phyloP scores from a whole-genome alignment of 2,888 invertebrate genomes.

The Mythimna ferrago region DNA sequence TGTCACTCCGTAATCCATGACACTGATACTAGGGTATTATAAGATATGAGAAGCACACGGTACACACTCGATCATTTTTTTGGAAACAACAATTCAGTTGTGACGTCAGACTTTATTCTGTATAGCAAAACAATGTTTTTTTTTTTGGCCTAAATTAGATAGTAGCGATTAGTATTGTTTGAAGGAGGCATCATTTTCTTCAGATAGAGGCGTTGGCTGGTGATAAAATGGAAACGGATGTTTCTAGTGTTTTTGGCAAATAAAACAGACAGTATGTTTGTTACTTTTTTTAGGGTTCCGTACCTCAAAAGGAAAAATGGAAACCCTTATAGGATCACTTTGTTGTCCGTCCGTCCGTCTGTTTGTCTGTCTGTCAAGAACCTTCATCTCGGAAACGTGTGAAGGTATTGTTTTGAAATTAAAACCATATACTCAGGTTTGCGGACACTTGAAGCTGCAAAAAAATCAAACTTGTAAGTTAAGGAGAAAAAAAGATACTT shows the following conservation, averaged over 20 bases:
- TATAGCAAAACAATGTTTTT: constrained; percentile 22
- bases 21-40: constrained; percentile 40
- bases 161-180: constrained; percentile 6
- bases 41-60: constrained; percentile 22
- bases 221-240: neutral
- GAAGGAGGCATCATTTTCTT: neutral
- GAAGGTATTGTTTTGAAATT: too few species aligned
- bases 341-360: too few species aligned
- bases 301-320: too few species aligned
- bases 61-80: constrained; percentile 30
- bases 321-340: too few species aligned
- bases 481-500: too few species aligned
- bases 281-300: too few species aligned
- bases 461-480: too few species aligned
- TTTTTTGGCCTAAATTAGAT: constrained; percentile 14
- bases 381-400: too few species aligned
- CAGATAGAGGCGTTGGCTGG: neutral
- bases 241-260: neutral
- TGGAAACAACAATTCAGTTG: constrained; percentile 29
- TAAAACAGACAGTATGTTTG: too few species aligned
- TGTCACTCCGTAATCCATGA: constrained; percentile 27
- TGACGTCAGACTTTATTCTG: constrained; percentile 34
- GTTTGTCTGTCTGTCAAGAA: too few species aligned
- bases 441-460: too few species aligned
- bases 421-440: too few species aligned